phyloP scores from a whole-genome alignment of 2,888 invertebrate genomes.

The Sericinus montela region DNA sequence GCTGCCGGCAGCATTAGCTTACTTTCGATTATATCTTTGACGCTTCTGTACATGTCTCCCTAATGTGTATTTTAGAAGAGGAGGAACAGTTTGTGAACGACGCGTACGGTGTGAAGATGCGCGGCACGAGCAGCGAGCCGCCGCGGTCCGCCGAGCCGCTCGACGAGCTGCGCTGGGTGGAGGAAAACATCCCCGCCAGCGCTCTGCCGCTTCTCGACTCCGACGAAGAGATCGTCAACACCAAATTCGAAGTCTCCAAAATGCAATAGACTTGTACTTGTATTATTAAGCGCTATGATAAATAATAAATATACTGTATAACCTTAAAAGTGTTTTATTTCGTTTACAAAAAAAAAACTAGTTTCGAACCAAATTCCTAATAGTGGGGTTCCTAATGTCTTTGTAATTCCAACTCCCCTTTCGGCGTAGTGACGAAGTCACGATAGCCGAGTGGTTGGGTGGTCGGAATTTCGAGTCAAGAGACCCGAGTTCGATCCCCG shows the following conservation, averaged over 20 bases:
- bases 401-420: too few relatives aligned
- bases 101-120: conserved; percentile 91
- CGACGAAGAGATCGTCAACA: conserved; percentile 91
- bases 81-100: conserved; percentile 92
- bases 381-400: too few relatives aligned
- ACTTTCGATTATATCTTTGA: too few relatives aligned
- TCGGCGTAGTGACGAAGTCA: too few relatives aligned
- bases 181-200: conserved; percentile 93
- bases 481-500: too few relatives aligned
- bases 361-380: too few relatives aligned
- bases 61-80: conserved; percentile 58
- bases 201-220: conserved; percentile 83
- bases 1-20: too few relatives aligned
- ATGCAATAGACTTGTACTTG: conserved; percentile 88
- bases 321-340: conserved; percentile 22
- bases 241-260: conserved; percentile 92
- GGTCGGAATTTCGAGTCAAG: too few relatives aligned
- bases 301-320: neutral
- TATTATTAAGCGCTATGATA: neutral
- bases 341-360: too few relatives aligned
- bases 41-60: too few relatives aligned
- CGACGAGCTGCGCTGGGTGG: conserved; percentile 88
- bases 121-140: conserved; percentile 61
- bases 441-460: too few relatives aligned
- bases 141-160: conserved; percentile 28